Conservation (phyloP, 2,113 vertebrate species). For the Penelope pileata region DNA sequence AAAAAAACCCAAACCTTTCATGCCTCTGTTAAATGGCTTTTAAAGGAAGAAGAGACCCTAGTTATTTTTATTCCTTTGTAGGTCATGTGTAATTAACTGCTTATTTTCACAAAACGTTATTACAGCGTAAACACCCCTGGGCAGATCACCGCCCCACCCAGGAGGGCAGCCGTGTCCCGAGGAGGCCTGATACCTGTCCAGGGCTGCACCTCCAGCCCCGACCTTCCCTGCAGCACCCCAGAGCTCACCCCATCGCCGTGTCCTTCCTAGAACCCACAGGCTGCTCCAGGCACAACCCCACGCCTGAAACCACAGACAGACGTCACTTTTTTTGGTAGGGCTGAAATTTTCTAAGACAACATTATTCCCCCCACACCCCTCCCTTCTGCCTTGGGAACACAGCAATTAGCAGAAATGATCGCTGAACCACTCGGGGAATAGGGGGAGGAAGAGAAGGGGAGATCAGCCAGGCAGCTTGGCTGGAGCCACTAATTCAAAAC, state of each 20-base stretch:
- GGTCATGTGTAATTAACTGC: conserved; percentile 52
- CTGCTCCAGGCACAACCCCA: not conserved
- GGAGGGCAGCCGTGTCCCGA: not conserved
- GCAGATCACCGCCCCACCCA: conserved; percentile 45
- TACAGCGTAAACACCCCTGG: conserved; percentile 36
- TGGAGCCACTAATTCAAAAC: not conserved
- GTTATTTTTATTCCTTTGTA: conserved; percentile 48
- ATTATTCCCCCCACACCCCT: not conserved
- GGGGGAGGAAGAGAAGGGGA: not conserved
- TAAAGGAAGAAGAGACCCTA: conserved; percentile 2
- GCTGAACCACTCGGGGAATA: not conserved
- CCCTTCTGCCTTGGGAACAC: not conserved
- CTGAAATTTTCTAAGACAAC: not conserved
- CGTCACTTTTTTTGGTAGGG: not conserved
- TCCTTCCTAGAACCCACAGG: not conserved
- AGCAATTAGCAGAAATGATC: conserved; percentile 34
- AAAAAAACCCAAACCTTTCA: conserved; percentile 11
- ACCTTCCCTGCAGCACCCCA: not conserved
- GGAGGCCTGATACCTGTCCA: not conserved
- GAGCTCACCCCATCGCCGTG: fast-evolving
- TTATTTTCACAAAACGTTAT: conserved; percentile 64
- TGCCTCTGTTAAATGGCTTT: conserved; percentile 19
- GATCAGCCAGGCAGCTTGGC: not conserved
- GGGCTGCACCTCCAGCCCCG: not conserved
- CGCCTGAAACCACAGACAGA: not conserved